Conservation (phyloP, 2,797 vertebrate genomes). For the Epinephelus coioides region DNA sequence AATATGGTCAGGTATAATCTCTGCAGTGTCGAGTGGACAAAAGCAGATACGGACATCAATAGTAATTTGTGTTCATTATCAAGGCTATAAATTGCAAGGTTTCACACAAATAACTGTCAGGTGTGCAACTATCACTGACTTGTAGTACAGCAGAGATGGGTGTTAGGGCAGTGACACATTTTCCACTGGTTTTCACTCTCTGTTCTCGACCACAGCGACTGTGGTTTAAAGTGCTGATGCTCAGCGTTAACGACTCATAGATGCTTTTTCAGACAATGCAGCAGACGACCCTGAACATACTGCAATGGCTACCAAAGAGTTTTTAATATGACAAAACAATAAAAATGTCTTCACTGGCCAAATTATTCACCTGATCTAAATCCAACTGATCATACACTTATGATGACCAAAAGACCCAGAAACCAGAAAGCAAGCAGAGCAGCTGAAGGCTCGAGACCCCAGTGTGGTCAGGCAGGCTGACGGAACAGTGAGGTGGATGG, state of each 20-base stretch:
- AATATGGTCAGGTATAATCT: neutral
- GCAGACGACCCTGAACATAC: constrained; percentile 7
- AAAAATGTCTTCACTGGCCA: neutral
- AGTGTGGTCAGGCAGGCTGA: too few species aligned
- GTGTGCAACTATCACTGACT: neutral
- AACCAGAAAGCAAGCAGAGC: neutral
- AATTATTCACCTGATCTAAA: neutral
- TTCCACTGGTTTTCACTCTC: neutral
- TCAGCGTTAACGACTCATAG: neutral
- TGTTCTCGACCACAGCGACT: neutral
- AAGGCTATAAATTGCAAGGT: neutral
- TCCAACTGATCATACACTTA: neutral
- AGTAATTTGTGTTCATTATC: neutral
- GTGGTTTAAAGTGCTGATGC: constrained; percentile 1
- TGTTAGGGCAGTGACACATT: neutral
- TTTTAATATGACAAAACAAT: neutral
- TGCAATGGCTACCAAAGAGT: neutral
- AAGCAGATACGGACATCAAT: neutral
- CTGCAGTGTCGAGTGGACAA: neutral
- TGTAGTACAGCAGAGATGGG: neutral
- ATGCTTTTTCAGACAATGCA: constrained; percentile 32
- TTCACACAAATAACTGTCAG: neutral
- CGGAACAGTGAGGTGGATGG: too few species aligned
- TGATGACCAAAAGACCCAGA: neutral
- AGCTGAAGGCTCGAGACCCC: too few species aligned